Conservation (phyloP, 2,797 vertebrate genomes). For the Spinus olivaceus region DNA sequence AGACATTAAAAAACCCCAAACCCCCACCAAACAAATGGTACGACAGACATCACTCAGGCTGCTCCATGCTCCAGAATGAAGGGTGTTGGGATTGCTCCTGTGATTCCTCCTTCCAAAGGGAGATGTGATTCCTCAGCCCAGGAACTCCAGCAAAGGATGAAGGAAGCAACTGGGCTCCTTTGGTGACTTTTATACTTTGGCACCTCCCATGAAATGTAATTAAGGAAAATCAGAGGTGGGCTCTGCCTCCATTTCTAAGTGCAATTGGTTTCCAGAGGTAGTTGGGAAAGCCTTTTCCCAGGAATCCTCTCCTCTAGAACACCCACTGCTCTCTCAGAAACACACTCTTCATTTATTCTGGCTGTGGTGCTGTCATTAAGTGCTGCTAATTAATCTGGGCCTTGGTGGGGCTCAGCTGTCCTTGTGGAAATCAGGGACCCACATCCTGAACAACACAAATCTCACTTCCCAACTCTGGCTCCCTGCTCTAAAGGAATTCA, state of each 20-base stretch:
- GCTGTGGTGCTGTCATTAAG: conserved; percentile 10
- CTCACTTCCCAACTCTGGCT: background rate
- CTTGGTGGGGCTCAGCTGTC: background rate
- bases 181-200: background rate
- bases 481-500: background rate
- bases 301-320: background rate
- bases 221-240: background rate
- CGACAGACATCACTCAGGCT: conserved; percentile 15
- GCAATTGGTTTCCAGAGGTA: conserved; percentile 30
- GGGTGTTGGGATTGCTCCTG: background rate
- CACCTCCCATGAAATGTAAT: conserved; percentile 26
- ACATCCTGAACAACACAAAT: background rate
- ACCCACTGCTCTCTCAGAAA: background rate
- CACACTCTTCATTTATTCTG: background rate
- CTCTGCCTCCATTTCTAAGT: background rate
- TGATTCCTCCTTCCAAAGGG: background rate
- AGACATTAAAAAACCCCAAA: background rate
- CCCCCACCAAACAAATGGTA: conserved; percentile 1
- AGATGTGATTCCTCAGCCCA: background rate
- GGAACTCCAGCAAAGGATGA: background rate
- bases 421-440: conserved; percentile 9
- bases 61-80: background rate
- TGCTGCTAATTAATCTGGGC: conserved; percentile 61
- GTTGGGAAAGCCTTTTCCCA: conserved; percentile 5
- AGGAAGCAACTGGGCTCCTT: background rate